phyloP scores from a whole-genome alignment of 2,113 vertebrate species.

The Mola mola region DNA sequence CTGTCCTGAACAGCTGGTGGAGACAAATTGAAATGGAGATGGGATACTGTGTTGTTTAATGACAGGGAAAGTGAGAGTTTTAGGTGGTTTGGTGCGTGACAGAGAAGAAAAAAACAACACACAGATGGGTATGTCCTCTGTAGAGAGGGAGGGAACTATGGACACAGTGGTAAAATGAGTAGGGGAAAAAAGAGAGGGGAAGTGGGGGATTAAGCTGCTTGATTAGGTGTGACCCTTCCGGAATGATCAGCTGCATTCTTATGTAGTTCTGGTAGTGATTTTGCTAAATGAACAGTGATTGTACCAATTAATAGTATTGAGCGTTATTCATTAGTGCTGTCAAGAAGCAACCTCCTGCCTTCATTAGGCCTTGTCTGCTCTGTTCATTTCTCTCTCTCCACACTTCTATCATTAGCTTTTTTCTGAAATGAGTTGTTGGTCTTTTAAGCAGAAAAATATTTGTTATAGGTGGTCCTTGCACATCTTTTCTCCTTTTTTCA shows the following conservation, averaged over 20 bases:
- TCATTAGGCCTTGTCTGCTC: constrained; percentile 38
- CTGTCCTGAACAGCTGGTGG: constrained; percentile 67
- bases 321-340: constrained; percentile 92
- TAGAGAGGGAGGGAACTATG: constrained; percentile 1
- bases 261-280: constrained; percentile 88
- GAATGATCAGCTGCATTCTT: constrained; percentile 86
- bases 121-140: constrained; percentile 15
- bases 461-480: too few species aligned
- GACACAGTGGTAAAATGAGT: not conserved
- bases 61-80: constrained; percentile 54
- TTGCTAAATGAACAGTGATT: constrained; percentile 92
- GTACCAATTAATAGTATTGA: constrained; percentile 95
- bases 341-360: constrained; percentile 61
- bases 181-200: not conserved
- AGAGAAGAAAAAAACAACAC: constrained; percentile 3
- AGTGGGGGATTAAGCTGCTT: constrained; percentile 37
- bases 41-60: constrained; percentile 60
- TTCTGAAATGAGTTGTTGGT: not conserved
- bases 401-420: constrained; percentile 1
- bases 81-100: constrained; percentile 4
- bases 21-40: constrained; percentile 45
- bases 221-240: constrained; percentile 83
- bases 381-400: constrained; percentile 21
- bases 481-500: not conserved
- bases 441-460: not conserved